Evolutionary conservation across 2,797 vertebrate species (phyloP).

Genomic region (Bradypodion ventrale): DNA sequence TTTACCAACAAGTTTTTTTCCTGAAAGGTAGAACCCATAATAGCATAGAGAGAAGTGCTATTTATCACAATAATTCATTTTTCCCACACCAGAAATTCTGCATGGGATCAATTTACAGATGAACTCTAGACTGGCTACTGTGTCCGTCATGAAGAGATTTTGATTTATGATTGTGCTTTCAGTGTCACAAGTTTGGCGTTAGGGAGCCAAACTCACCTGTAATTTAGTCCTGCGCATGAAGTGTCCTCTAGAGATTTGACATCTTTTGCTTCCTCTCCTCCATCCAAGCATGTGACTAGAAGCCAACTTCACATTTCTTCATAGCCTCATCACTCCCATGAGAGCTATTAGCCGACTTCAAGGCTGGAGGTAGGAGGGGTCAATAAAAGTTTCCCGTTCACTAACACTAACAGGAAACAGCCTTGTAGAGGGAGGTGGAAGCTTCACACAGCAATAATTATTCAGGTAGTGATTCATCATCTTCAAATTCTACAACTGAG

Average conservation of each 20-base stretch:
- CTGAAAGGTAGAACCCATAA: conserved; percentile 52
- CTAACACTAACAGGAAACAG: conserved; percentile 65
- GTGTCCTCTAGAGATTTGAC: conserved; percentile 62
- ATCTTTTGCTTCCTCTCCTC: conserved; percentile 65
- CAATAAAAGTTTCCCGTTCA: conserved; percentile 63
- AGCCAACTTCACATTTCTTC: conserved; percentile 65
- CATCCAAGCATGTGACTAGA: conserved; percentile 53
- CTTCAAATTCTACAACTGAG: conserved; percentile 44
- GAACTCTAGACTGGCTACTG: conserved; percentile 64
- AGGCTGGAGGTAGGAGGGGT: conserved; percentile 58
- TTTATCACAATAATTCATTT: conserved; percentile 45
- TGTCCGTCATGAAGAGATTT: conserved; percentile 55
- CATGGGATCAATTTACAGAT: conserved; percentile 53
- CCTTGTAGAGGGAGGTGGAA: conserved; percentile 59
- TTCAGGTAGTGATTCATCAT: conserved; percentile 53
- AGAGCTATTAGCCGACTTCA: conserved; percentile 60
- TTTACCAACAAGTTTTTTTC: conserved; percentile 40
- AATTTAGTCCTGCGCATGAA: conserved; percentile 69
- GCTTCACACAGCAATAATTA: conserved; percentile 58
- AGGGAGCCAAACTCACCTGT: conserved; percentile 66
- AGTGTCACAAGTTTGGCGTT: conserved; percentile 63
- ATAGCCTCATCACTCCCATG: conserved; percentile 62
- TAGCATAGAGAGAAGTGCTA: conserved; percentile 44
- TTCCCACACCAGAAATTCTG: conserved; percentile 41
- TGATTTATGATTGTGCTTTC: conserved; percentile 68